Percentiles rank a stretch among this genome's conserved stretches.
phyloP scores from a whole-genome alignment of 2,888 invertebrate genomes.

The Drosophila buzzatii region DNA sequence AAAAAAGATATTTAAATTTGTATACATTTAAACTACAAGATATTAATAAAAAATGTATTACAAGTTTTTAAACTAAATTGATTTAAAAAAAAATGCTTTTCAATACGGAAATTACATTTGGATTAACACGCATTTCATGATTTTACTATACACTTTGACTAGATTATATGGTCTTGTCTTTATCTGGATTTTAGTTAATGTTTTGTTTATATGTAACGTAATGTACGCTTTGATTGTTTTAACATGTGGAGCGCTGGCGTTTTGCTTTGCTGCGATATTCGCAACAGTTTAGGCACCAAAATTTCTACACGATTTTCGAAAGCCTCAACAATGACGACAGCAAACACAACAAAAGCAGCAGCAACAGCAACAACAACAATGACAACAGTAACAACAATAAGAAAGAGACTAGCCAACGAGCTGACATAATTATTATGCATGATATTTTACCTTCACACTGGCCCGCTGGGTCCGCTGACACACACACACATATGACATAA shows the following conservation, averaged over 20 bases:
- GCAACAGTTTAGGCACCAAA: conserved; percentile 29
- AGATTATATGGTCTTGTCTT: no score
- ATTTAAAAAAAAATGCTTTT: no score
- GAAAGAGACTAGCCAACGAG: conserved; percentile 27
- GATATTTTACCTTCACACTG: conserved; percentile 59
- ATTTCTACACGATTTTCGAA: conserved; percentile 64
- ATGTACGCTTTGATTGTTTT: conserved; percentile 31
- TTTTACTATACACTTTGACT: no score
- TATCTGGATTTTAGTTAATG: background rate
- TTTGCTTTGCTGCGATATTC: conserved; percentile 32
- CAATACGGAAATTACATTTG: no score
- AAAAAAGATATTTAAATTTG: no score
- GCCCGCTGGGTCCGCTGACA: conserved; percentile 25
- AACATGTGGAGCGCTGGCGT: conserved; percentile 21
- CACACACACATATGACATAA: conserved; percentile 58
- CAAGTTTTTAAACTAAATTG: no score
- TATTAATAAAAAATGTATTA: no score
- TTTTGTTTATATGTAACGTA: background rate
- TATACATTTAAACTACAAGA: no score
- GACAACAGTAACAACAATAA: conserved; percentile 20
- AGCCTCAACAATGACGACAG: conserved; percentile 45
- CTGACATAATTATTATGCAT: conserved; percentile 80
- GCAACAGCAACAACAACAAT: no score
- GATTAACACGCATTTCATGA: no score
- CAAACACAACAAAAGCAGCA: conserved; percentile 2